A percentile compares a stretch with the other conserved stretches of the same genome.
These are phyloP conservation scores for Rhynchomys soricoides DNA, from an alignment of 2,113 vertebrate species.

Conservation along the genomic window DNA sequence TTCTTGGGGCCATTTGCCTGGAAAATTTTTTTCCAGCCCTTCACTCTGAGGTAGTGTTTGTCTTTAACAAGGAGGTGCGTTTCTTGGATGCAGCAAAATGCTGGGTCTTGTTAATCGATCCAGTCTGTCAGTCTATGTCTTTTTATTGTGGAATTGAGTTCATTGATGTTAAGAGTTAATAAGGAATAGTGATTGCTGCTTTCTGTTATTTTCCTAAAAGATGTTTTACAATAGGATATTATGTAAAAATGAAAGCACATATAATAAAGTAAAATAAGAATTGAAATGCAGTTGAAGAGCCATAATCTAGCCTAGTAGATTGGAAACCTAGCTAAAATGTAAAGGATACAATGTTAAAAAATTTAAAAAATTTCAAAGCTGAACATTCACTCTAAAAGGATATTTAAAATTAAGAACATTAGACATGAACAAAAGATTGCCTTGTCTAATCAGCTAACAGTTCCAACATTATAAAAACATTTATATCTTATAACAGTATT, in stretches of 20 bases:
- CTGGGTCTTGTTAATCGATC: too few relatives aligned
- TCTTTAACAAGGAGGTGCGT: too few relatives aligned
- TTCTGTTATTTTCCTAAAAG: too few relatives aligned
- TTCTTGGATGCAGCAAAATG: too few relatives aligned
- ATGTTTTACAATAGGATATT: background rate
- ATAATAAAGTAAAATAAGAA: background rate
- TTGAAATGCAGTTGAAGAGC: background rate
- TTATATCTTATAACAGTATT: background rate
- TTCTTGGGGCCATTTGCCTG: too few relatives aligned
- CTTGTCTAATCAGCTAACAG: background rate
- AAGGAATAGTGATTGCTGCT: too few relatives aligned
- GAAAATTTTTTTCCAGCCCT: too few relatives aligned
- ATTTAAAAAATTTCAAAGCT: background rate
- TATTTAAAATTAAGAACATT: background rate
- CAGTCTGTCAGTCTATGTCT: too few relatives aligned
- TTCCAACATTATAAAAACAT: background rate
- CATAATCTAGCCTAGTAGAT: background rate
- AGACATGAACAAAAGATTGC: background rate
- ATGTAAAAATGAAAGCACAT: background rate
- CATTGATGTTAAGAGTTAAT: too few relatives aligned
- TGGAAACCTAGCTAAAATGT: background rate
- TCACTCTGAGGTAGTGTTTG: too few relatives aligned
- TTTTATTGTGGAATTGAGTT: too few relatives aligned
- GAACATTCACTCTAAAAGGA: background rate
- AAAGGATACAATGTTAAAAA: background rate